These are phyloP conservation scores for Amblyopsis rosae DNA, from an alignment of 2,113 vertebrate genomes.

Conservation along the genomic window DNA sequence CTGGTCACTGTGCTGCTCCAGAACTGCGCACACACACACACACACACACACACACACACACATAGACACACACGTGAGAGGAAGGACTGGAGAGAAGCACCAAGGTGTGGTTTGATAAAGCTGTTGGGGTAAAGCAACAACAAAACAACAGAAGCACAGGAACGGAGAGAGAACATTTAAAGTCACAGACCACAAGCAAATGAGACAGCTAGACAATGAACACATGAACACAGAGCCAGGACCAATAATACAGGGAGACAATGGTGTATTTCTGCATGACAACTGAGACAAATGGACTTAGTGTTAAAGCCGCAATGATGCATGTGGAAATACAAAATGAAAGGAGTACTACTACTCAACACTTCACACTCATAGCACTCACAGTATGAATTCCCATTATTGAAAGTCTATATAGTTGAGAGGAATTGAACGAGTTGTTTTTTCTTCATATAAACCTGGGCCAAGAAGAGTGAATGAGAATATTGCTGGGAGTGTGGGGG, in stretches of 20 bases:
- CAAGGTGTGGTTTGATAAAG: not conserved
- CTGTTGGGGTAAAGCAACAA: not conserved
- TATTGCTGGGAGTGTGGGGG: slow-evolving; percentile 22
- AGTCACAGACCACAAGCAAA: not conserved
- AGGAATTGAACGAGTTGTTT: no score
- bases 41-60: slow-evolving; percentile 25
- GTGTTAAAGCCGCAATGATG: slow-evolving; percentile 30
- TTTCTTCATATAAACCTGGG: no score
- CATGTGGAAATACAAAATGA: not conserved
- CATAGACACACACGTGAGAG: not conserved
- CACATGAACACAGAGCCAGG: slow-evolving; percentile 14
- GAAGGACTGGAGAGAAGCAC: not conserved
- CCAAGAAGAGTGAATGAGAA: slow-evolving; percentile 25
- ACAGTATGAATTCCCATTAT: no score
- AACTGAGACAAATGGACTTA: slow-evolving; percentile 5
- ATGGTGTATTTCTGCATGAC: not conserved
- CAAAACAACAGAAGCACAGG: not conserved
- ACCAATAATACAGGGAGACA: slow-evolving; percentile 4
- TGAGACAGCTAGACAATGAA: slow-evolving; percentile 3
- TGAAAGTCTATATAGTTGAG: no score
- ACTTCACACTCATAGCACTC: no score
- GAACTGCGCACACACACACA: slow-evolving; percentile 67
- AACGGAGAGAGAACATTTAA: not conserved
- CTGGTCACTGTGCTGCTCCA: slow-evolving; percentile 84
- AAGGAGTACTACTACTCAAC: not conserved